phyloP scores from a whole-genome alignment of 2,888 invertebrate species.

The Mythimna lalbum region DNA sequence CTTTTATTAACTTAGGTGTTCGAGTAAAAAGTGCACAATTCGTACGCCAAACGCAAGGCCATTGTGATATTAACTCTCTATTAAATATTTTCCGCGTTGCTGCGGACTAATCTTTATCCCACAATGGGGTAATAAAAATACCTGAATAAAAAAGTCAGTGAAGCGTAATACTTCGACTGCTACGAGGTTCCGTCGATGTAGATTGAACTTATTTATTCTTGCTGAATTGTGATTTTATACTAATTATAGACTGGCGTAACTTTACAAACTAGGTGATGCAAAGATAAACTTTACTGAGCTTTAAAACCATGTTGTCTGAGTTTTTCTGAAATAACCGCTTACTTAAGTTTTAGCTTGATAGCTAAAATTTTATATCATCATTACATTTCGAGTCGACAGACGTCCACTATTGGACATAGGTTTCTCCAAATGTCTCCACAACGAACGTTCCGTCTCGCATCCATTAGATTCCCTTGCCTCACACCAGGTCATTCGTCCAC shows the following conservation, averaged over 20 bases:
- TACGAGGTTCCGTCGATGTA: conserved; percentile 46
- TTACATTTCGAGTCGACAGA: too few species aligned
- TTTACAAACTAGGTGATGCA: conserved; percentile 4
- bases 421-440: too few species aligned
- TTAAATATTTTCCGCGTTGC: conserved; percentile 85
- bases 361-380: too few species aligned
- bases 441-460: too few species aligned
- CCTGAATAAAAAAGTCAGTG: conserved; percentile 73
- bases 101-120: conserved; percentile 82
- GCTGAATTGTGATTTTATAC: conserved; percentile 8
- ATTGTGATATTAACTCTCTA: conserved; percentile 83
- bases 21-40: conserved; percentile 72
- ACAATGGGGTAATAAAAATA: conserved; percentile 85
- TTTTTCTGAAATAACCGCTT: background rate
- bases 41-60: conserved; percentile 66
- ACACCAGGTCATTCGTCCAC: too few species aligned
- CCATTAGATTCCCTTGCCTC: too few species aligned
- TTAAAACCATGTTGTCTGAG: background rate
- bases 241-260: conserved; percentile 11
- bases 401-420: too few species aligned
- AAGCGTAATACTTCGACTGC: conserved; percentile 30
- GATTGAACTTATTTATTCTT: conserved; percentile 20
- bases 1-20: conserved; percentile 70
- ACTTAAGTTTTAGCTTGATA: too few species aligned
- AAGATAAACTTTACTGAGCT: conserved; percentile 2